These are phyloP conservation scores for Ochlodes sylvanus DNA, from an alignment of 2,888 invertebrate genomes.

Conservation along the genomic window DNA sequence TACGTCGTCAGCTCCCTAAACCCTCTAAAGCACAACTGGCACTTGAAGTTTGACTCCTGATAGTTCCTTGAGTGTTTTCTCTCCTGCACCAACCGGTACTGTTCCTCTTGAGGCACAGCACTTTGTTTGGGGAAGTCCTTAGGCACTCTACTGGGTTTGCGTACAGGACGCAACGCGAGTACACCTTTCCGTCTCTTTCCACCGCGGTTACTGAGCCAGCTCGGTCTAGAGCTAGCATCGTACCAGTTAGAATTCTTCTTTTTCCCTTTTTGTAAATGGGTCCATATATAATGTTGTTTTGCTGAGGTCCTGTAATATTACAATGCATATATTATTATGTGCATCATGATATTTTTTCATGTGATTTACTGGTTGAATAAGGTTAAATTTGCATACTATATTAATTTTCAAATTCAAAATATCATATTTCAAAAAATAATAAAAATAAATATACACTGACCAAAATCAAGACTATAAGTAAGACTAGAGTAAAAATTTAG, in stretches of 20 bases:
- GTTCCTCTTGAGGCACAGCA: slow-evolving; percentile 68
- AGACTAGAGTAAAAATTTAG: no score
- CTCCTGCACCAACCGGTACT: slow-evolving; percentile 62
- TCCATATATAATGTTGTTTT: slow-evolving; percentile 69
- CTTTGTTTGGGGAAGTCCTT: slow-evolving; percentile 63
- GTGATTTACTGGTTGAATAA: no score
- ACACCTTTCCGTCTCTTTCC: slow-evolving; percentile 47
- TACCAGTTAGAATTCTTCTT: slow-evolving; percentile 59
- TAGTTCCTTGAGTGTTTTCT: slow-evolving; percentile 67
- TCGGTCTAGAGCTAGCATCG: slow-evolving; percentile 51
- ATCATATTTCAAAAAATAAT: no score
- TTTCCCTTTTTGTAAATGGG: slow-evolving; percentile 61
- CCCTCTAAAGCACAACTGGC: slow-evolving; percentile 69
- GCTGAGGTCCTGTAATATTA: slow-evolving; percentile 60
- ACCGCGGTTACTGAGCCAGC: slow-evolving; percentile 58
- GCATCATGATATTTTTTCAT: not conserved
- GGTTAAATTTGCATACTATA: no score
- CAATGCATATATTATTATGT: not conserved
- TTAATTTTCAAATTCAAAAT: no score
- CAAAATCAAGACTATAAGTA: no score
- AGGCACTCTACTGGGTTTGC: slow-evolving; percentile 55
- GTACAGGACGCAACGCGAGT: slow-evolving; percentile 50
- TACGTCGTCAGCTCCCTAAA: slow-evolving; percentile 64
- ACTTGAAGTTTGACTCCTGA: slow-evolving; percentile 65
- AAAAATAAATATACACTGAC: no score